Percentiles rank a stretch among this genome's conserved stretches.
Evolutionary conservation across 2,797 vertebrate genomes (phyloP).

Genomic region (Catamblyrhynchus diadema): DNA sequence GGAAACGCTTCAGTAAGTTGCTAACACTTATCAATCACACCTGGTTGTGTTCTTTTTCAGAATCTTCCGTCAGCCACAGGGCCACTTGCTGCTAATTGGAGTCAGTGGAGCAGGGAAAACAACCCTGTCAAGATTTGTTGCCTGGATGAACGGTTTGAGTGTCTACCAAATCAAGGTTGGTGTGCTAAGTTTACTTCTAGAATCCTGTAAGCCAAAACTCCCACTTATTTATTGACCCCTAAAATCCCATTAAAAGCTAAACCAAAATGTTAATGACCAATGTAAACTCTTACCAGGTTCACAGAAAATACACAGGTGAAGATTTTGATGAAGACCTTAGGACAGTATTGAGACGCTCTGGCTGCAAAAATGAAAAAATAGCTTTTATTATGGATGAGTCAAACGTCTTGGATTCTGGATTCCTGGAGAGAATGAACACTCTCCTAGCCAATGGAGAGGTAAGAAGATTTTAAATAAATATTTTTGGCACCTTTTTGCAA

Average conservation of each 20-base stretch:
- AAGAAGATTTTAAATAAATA: not conserved
- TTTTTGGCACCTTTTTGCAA: not conserved
- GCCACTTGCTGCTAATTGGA: conserved; percentile 95
- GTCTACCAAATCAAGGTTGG: conserved; percentile 98
- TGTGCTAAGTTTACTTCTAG: not conserved
- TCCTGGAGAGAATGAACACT: conserved; percentile 98
- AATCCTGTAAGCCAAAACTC: not conserved
- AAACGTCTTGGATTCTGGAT: conserved; percentile 96
- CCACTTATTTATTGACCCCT: not conserved
- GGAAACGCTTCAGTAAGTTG: not conserved
- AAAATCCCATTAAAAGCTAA: not conserved
- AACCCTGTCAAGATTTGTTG: conserved; percentile 95
- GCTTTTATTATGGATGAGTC: conserved; percentile 99
- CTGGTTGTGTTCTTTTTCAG: conserved; percentile 67
- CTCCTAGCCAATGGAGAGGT: conserved; percentile 98
- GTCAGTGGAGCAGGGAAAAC: conserved; percentile 98
- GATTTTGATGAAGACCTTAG: conserved; percentile 98
- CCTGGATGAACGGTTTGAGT: conserved; percentile 98
- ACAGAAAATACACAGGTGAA: conserved; percentile 96
- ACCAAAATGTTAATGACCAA: not conserved
- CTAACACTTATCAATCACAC: not conserved
- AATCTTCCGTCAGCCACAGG: conserved; percentile 98
- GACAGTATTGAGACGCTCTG: conserved; percentile 92
- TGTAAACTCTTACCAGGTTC: conserved; percentile 79
- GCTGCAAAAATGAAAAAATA: conserved; percentile 99